Base-by-base conservation (phyloP, 2,797 vertebrate genomes). In the Zenarchopterus dispar region DNA sequence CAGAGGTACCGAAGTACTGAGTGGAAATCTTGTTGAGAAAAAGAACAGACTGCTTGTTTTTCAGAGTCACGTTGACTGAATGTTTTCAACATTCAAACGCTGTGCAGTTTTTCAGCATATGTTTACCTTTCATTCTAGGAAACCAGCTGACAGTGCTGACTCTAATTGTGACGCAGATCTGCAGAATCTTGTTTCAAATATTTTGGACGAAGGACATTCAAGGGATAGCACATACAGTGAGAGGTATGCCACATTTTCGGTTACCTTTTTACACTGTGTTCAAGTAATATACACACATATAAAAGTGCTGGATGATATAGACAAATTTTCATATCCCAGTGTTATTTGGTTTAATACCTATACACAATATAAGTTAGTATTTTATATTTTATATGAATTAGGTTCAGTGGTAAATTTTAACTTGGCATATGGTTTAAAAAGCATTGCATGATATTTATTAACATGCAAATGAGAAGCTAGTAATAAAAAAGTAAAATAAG, bases 101-200 rank as follows among this genome's bases (percentile, higher is more conserved):
- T 24, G 23, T 0, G 16, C n/a, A 39, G 18, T 18, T 22, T 15
- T 47, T 23, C 0, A 10, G 28, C 0, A 4, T 16, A 1, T 54
- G 68, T 44, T 68, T 17, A 65, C 1, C 22, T 19, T 60, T 75
- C 49, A 19, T 84, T 85, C 28, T 86, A 99, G 96, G 87, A 92
- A 93, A 88, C 87, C 89, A 21, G 70, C 78, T 10, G 94, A 96
- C 85, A 87, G 83, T 79, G 90, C 79, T 57, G 94, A 95, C 65
- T 93, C 89, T 91, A 96, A 94, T 59, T 95, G 93, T 81, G 96
- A 98, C 87, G 88, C 92, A 73, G 96, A 98, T 87, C 92, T 98
- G 8, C 95, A 96, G 81, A 94, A 94, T 70, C 93, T 98, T 8
- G 96, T 98, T 67, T 96, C 96, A 75, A 93, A 95, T 82, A 98